Evolutionary conservation across 2,888 invertebrate species (phyloP).

Genomic region (Gnatocerus cornutus): DNA sequence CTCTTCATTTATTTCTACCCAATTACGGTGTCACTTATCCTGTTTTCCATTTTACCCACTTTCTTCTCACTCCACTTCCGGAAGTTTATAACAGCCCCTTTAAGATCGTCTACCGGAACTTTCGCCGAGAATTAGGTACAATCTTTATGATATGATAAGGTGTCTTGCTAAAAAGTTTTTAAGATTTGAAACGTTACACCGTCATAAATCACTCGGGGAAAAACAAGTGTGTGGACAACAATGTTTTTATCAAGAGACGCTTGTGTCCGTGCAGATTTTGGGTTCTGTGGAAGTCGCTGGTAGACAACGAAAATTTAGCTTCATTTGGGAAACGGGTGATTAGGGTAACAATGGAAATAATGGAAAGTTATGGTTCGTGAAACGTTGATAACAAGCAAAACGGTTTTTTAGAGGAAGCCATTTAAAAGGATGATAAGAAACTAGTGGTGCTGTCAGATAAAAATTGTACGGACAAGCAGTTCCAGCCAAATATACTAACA

Average conservation of each 20-base stretch:
- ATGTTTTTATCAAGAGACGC: constrained; percentile 1
- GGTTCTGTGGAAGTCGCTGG: background rate
- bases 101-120: constrained; percentile 23
- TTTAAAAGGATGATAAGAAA: background rate
- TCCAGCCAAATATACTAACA: no score
- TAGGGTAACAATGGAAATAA: background rate
- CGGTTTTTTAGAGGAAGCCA: background rate
- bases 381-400: background rate
- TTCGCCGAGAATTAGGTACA: constrained; percentile 4
- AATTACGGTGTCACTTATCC: constrained; percentile 4
- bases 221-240: no score
- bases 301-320: background rate
- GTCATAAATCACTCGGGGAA: background rate
- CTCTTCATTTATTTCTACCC: constrained; percentile 7
- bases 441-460: background rate
- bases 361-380: background rate
- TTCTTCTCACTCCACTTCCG: constrained; percentile 11
- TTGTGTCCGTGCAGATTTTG: background rate
- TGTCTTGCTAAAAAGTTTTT: constrained; percentile 5
- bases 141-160: background rate
- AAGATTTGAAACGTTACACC: background rate
- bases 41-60: constrained; percentile 6
- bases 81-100: constrained; percentile 1
- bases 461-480: no score
- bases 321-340: background rate